Percentiles rank a stretch among this genome's conserved stretches.
phyloP scores from a whole-genome alignment of 2,797 vertebrate genomes.

The Antennarius maculatus region DNA sequence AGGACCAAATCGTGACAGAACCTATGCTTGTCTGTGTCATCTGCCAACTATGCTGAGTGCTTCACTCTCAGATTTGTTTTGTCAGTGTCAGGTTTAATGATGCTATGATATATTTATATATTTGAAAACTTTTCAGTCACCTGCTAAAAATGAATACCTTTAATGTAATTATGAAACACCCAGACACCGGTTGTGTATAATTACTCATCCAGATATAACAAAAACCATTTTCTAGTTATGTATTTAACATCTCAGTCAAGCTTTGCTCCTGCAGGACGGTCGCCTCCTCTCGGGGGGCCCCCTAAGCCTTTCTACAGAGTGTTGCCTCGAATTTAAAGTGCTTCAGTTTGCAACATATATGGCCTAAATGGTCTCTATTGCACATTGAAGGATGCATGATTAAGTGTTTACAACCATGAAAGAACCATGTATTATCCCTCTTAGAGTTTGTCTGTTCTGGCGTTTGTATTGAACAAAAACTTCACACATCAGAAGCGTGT shows the following conservation, averaged over 20 bases:
- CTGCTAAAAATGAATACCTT: constrained; percentile 85
- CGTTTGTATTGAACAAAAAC: constrained; percentile 74
- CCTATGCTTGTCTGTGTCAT: constrained; percentile 74
- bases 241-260: constrained; percentile 57
- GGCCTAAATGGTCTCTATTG: constrained; percentile 77
- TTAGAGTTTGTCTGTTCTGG: constrained; percentile 68
- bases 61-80: constrained; percentile 90
- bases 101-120: constrained; percentile 90
- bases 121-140: constrained; percentile 84
- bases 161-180: constrained; percentile 82
- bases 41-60: constrained; percentile 81
- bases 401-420: constrained; percentile 85
- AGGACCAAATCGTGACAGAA: constrained; percentile 82
- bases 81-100: constrained; percentile 81
- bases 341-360: constrained; percentile 75
- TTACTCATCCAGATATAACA: constrained; percentile 69
- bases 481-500: constrained; percentile 42
- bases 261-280: constrained; percentile 59
- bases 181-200: constrained; percentile 84
- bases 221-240: constrained; percentile 69
- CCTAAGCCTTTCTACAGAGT: constrained; percentile 55
- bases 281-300: constrained; percentile 48
- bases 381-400: constrained; percentile 84
- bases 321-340: constrained; percentile 71
- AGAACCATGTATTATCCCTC: constrained; percentile 74